Conservation (phyloP, 2,888 invertebrate genomes). For the Aelia acuminata region DNA sequence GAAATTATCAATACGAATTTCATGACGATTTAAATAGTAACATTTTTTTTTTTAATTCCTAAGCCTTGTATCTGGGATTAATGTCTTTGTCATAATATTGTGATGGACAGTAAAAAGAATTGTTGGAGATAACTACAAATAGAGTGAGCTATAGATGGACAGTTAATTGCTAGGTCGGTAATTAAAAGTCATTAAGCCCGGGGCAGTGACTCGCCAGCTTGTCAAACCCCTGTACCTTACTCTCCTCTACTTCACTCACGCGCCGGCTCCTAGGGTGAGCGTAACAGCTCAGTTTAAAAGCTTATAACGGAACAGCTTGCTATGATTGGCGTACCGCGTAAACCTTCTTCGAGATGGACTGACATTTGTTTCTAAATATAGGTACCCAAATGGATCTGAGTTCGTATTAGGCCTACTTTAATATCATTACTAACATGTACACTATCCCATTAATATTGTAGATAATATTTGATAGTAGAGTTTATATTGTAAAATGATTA, state of each 20-base stretch:
- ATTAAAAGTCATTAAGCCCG: conserved; percentile 32
- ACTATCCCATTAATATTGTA: too few relatives aligned
- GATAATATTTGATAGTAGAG: too few relatives aligned
- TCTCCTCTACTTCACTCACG: neutral
- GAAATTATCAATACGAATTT: too few relatives aligned
- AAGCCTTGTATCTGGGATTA: neutral
- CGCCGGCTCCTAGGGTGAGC: neutral
- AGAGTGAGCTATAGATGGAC: neutral
- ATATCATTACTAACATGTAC: too few relatives aligned
- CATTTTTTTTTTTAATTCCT: too few relatives aligned
- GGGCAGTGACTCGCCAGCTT: conserved; percentile 32
- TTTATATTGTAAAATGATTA: too few relatives aligned
- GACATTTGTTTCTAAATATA: neutral
- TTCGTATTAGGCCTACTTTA: too few relatives aligned
- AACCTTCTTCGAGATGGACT: neutral
- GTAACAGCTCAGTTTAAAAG: conserved; percentile 33
- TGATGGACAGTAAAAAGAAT: neutral
- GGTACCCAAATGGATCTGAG: neutral
- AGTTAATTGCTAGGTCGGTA: conserved; percentile 12
- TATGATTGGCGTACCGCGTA: conserved; percentile 1
- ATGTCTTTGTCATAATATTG: neutral
- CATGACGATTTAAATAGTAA: too few relatives aligned
- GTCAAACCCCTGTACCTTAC: conserved; percentile 34
- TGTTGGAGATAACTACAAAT: neutral
- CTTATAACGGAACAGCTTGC: conserved; percentile 18